Percentiles rank a stretch among this genome's conserved stretches.
phyloP scores from a whole-genome alignment of 2,113 vertebrate genomes.

The Notiomystis cincta region DNA sequence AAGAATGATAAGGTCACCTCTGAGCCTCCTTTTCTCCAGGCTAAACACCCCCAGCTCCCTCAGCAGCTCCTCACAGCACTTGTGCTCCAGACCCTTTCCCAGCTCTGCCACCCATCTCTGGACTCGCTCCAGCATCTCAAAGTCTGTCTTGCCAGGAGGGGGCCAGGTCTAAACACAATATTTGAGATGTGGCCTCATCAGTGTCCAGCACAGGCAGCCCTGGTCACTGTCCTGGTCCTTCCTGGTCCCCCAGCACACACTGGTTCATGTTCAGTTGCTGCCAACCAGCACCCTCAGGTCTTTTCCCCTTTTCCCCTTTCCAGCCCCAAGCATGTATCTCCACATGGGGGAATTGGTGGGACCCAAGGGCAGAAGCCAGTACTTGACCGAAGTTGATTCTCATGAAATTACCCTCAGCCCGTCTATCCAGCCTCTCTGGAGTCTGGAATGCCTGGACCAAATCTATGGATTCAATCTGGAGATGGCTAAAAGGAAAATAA shows the following conservation, averaged over 20 bases:
- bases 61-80: neutral
- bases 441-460: neutral
- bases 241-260: no score
- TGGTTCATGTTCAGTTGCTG: neutral
- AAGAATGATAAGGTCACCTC: neutral
- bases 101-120: neutral
- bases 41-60: neutral
- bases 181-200: neutral
- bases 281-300: neutral
- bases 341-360: neutral
- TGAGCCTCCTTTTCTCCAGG: neutral
- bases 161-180: no score
- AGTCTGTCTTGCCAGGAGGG: neutral
- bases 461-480: neutral
- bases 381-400: neutral
- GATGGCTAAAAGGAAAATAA: neutral
- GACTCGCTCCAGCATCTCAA: no score
- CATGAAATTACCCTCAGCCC: neutral
- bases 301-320: neutral
- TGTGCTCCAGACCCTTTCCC: neutral
- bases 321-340: neutral
- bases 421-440: no score
- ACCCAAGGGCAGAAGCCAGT: neutral
- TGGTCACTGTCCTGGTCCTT: neutral
- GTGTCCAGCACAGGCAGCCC: neutral